Evolutionary conservation across 2,797 vertebrate genomes (phyloP).

Genomic region (Scarus forsteni): DNA sequence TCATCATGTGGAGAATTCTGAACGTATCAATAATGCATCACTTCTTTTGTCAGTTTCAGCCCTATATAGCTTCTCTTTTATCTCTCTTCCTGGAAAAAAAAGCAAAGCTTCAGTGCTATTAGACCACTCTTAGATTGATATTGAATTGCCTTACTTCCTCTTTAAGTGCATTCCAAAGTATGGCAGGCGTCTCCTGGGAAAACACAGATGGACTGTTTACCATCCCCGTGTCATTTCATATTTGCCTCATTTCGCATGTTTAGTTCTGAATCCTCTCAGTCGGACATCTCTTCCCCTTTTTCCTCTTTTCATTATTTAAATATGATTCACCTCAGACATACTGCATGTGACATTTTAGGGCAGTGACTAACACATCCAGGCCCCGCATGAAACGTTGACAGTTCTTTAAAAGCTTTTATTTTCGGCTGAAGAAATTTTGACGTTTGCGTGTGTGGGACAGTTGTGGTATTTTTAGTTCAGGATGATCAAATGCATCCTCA

Average conservation of each 20-base stretch:
- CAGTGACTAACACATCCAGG: slow-evolving; percentile 68
- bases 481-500: slow-evolving; percentile 56
- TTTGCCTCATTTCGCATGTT: slow-evolving; percentile 78
- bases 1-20: slow-evolving; percentile 7
- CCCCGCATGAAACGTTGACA: slow-evolving; percentile 68
- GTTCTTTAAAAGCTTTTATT: slow-evolving; percentile 75
- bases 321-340: slow-evolving; percentile 78
- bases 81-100: slow-evolving; percentile 44
- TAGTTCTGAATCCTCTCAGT: slow-evolving; percentile 74
- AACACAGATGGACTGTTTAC: slow-evolving; percentile 82
- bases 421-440: slow-evolving; percentile 48
- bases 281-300: slow-evolving; percentile 72
- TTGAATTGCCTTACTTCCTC: slow-evolving; percentile 71
- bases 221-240: slow-evolving; percentile 77
- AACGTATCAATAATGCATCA: slow-evolving; percentile 61
- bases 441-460: slow-evolving; percentile 37
- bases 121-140: slow-evolving; percentile 76
- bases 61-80: slow-evolving; percentile 47
- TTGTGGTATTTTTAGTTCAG: slow-evolving; percentile 71
- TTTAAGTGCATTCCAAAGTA: slow-evolving; percentile 82
- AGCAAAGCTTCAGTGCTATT: slow-evolving; percentile 61
- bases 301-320: slow-evolving; percentile 77
- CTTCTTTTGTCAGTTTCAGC: slow-evolving; percentile 65
- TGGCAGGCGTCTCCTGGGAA: slow-evolving; percentile 76
- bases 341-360: slow-evolving; percentile 75